Evolutionary conservation across 2,797 vertebrate species (phyloP).

Genomic region (Pseudochirops cupreus): DNA sequence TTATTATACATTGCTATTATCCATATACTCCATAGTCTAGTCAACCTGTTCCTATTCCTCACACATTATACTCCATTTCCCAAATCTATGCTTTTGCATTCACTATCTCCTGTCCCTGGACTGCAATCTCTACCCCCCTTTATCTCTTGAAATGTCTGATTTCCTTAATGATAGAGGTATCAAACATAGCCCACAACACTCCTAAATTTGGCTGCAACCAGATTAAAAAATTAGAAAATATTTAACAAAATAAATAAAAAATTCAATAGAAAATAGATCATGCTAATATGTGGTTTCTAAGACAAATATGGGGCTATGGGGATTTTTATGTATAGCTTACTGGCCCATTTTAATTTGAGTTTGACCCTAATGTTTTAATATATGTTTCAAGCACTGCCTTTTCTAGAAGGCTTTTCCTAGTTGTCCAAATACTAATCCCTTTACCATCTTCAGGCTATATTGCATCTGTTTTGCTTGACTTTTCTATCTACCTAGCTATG

Average conservation of each 20-base stretch:
- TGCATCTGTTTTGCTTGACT: background rate
- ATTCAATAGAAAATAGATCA: background rate
- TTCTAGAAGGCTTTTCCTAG: background rate
- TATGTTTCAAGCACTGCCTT: background rate
- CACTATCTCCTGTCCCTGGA: background rate
- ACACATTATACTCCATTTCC: background rate
- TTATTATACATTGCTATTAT: background rate
- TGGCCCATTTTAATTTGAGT: background rate
- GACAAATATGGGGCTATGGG: background rate
- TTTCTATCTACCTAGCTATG: background rate
- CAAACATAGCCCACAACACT: too few species aligned
- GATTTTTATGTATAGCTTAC: background rate
- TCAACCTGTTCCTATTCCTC: background rate
- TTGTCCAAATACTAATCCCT: background rate
- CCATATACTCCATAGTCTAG: background rate
- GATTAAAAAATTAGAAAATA: background rate
- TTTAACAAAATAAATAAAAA: background rate
- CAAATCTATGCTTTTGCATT: background rate
- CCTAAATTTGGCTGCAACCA: background rate
- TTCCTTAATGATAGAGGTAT: background rate
- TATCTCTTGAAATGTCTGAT: background rate
- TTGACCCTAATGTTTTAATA: background rate
- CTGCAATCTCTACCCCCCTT: background rate
- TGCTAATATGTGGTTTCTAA: background rate
- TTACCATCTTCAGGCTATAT: background rate